These are phyloP conservation scores for Zaprionus inermis DNA, from an alignment of 1,140 invertebrate species.

Conservation along the genomic window DNA sequence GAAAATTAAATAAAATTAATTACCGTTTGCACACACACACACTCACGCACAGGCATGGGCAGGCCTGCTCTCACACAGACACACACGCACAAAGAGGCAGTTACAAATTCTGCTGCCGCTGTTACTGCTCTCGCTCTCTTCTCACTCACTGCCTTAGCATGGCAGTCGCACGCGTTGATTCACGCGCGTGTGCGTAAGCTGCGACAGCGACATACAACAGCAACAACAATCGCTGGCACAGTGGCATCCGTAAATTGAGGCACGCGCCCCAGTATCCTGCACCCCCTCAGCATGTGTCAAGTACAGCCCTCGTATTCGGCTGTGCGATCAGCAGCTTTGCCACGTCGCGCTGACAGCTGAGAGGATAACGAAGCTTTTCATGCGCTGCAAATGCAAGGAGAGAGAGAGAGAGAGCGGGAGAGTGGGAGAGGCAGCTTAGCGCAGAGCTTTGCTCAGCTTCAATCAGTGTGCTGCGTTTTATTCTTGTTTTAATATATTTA, in stretches of 20 bases:
- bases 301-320: not conserved
- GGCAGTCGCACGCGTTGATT: conserved; percentile 51
- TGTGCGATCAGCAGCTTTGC: not conserved
- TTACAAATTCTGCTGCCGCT: conserved; percentile 11
- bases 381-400: not conserved
- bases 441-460: not conserved
- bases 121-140: not conserved
- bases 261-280: not conserved
- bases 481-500: no score
- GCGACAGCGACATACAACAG: conserved; percentile 28
- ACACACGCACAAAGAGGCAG: conserved; percentile 8
- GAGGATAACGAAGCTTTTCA: not conserved
- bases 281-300: not conserved
- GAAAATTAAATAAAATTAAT: conserved; percentile 83
- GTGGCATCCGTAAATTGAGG: conserved; percentile 34
- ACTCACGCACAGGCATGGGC: conserved; percentile 3
- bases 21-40: conserved; percentile 58
- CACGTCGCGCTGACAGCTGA: not conserved
- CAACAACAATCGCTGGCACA: conserved; percentile 37
- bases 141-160: conserved; percentile 15
- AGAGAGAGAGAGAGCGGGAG: not conserved
- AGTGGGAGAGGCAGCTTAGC: not conserved
- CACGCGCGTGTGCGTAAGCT: conserved; percentile 66
- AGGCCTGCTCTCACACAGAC: conserved; percentile 6
- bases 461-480: not conserved